A percentile compares a stretch with the other conserved stretches of the same genome.
phyloP scores from a whole-genome alignment of 2,113 vertebrate species.

The Sminthopsis crassicaudata region DNA sequence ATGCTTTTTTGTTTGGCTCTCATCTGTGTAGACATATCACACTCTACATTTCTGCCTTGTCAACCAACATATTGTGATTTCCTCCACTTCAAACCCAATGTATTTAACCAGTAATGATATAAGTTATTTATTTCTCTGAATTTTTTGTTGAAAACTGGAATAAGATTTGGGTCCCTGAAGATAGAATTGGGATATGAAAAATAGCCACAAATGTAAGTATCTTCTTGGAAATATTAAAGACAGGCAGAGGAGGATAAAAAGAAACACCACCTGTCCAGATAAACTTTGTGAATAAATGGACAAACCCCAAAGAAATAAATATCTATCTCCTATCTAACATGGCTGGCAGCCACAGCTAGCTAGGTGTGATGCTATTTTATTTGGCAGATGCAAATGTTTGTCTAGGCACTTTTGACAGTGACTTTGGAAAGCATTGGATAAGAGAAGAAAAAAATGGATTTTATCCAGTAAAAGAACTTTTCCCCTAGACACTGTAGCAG shows the following conservation, averaged over 20 bases:
- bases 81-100: background rate
- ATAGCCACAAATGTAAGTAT: background rate
- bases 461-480: slow-evolving; percentile 57
- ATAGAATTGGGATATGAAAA: background rate
- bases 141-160: slow-evolving; percentile 1
- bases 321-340: background rate
- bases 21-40: too few relatives aligned
- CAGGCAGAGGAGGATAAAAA: background rate
- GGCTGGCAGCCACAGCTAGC: background rate
- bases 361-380: slow-evolving; percentile 61
- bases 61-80: background rate
- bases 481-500: slow-evolving; percentile 59
- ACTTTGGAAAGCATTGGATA: slow-evolving; percentile 58
- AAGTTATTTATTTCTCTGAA: background rate
- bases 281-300: slow-evolving; percentile 19
- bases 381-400: slow-evolving; percentile 40
- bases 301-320: background rate
- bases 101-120: background rate
- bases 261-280: background rate
- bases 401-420: background rate
- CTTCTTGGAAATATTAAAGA: slow-evolving; percentile 20
- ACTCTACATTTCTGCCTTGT: background rate
- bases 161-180: background rate
- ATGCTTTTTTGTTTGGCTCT: background rate
- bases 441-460: slow-evolving; percentile 57